Percentiles rank a stretch among this genome's conserved stretches.
Evolutionary conservation across 2,797 vertebrate genomes (phyloP).

Genomic region (Pipistrellus pygmaeus): DNA sequence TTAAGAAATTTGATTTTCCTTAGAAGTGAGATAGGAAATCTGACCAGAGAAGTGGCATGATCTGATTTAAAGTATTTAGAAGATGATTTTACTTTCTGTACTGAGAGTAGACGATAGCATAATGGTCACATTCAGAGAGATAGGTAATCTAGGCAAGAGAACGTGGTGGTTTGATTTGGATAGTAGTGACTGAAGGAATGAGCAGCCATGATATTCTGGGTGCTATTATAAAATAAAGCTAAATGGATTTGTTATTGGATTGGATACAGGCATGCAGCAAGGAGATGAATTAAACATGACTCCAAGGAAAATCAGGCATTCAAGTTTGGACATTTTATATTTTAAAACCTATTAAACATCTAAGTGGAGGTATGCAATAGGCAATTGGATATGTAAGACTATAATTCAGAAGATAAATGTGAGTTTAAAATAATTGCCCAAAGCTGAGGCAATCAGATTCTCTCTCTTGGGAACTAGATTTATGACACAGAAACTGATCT

Average conservation of each 20-base stretch:
- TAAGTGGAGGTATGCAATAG: background rate
- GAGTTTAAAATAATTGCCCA: constrained; percentile 10
- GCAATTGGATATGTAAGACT: background rate
- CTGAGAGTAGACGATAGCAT: background rate
- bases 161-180: background rate
- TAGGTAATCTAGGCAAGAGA: background rate
- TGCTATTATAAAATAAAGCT: background rate
- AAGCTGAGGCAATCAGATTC: background rate
- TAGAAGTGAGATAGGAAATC: background rate
- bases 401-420: background rate
- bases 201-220: background rate
- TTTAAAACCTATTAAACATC: background rate
- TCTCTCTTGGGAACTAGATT: background rate
- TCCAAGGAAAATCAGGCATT: background rate
- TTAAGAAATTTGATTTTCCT: background rate
- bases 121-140: background rate
- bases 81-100: background rate
- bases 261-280: background rate
- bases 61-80: background rate
- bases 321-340: background rate
- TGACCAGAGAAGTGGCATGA: background rate
- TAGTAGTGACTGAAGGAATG: background rate
- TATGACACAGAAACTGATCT: background rate
- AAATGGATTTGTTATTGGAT: background rate
- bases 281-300: background rate